Base-by-base conservation (phyloP, 2,888 invertebrate species). In the Eupithecia insigniata region DNA sequence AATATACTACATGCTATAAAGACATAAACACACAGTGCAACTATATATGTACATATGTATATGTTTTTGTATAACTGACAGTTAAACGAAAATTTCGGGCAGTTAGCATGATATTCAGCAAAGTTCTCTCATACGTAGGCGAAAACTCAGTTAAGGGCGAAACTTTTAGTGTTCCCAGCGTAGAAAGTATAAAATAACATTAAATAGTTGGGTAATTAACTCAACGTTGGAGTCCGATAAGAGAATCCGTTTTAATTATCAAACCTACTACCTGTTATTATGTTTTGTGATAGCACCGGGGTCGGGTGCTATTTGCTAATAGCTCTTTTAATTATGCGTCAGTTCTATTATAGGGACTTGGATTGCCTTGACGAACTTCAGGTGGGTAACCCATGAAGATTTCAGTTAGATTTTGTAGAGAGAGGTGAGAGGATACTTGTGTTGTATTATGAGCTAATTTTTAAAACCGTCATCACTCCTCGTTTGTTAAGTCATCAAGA, bases 191-290 rank as follows among this genome's bases (percentile, higher is more conserved):
- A 75, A 78, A 76, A 73, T 72, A 68, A 68, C 67, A 76, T 74
- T 76, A 72, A 66, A 70, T 60, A 69, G 70, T 67, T 74, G 26
- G 69, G 46, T 75, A 79, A 77, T 77, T 77, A 79, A 70, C 77
- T 73, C 75, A 67, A 70, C 76, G 76, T 70, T 72, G 76, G 34
- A 77, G 72, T 79, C 73, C 69, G 69, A 74, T 73, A 71, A 75
- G 71, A 70, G 73, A 73, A 76, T 69, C 66, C 67, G 32, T 34
- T 76, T 79, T 79, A 75, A 77, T 73, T 72, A 75, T 75, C 74
- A 34, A 34, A 62, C 61, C 55, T 55, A 46, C 43, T 46, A 55
- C 55, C 55, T 22, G 55, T 55, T 55, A 26, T 55, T 26, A 55
- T 26, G 22, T 55, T n/a, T 43, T 2, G 39, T 66, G 43, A 39